phyloP scores from a whole-genome alignment of 2,888 invertebrate species.

The Stratiomys singularior region DNA sequence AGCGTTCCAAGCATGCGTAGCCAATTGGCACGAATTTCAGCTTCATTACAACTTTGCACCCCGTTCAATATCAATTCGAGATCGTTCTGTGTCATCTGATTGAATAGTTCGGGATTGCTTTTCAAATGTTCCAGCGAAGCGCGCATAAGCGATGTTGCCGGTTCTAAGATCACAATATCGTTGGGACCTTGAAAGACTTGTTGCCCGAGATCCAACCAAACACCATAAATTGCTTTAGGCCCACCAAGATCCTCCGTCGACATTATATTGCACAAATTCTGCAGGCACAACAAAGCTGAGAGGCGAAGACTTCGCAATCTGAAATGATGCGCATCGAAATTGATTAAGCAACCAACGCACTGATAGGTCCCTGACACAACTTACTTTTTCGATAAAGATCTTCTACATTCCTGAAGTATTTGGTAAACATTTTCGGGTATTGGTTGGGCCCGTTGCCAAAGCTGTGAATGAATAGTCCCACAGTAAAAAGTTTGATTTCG shows the following conservation, averaged over 20 bases:
- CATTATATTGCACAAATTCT: slow-evolving; percentile 74
- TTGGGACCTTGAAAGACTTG: slow-evolving; percentile 70
- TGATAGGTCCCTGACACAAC: slow-evolving; percentile 1
- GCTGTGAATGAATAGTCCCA: slow-evolving; percentile 51
- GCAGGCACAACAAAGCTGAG: slow-evolving; percentile 75
- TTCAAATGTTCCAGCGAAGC: slow-evolving; percentile 77
- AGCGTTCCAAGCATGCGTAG: slow-evolving; percentile 71
- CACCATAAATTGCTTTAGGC: slow-evolving; percentile 69
- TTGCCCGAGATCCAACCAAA: slow-evolving; percentile 75
- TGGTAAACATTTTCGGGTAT: slow-evolving; percentile 69
- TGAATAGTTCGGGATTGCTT: slow-evolving; percentile 67
- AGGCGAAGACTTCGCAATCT: slow-evolving; percentile 70
- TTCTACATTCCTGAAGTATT: slow-evolving; percentile 68
- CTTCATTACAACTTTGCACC: slow-evolving; percentile 67
- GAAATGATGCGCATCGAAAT: slow-evolving; percentile 55
- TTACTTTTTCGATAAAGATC: slow-evolving; percentile 68
- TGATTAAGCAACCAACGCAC: no score
- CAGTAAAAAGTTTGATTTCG: neutral
- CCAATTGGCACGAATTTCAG: slow-evolving; percentile 71
- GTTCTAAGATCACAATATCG: slow-evolving; percentile 71
- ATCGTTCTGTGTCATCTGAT: slow-evolving; percentile 67
- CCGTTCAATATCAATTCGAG: slow-evolving; percentile 67
- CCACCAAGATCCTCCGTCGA: slow-evolving; percentile 75
- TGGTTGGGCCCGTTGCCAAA: slow-evolving; percentile 60
- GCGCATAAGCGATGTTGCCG: slow-evolving; percentile 78